A percentile compares a stretch with the other conserved stretches of the same genome.
These are phyloP conservation scores for Ara ararauna DNA, from an alignment of 2,797 vertebrate species.

Conservation along the genomic window DNA sequence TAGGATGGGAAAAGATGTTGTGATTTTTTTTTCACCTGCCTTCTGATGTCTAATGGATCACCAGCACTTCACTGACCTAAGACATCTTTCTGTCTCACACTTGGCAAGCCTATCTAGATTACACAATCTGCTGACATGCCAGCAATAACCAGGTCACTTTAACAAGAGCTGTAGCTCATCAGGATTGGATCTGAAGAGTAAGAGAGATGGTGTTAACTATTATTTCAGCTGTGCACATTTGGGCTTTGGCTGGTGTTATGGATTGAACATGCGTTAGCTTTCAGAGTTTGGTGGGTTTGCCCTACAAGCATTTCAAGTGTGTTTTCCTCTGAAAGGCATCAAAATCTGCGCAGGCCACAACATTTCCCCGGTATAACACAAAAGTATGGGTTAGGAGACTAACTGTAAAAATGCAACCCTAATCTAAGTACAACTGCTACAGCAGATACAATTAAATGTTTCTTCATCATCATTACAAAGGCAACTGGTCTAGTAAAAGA, in stretches of 20 bases:
- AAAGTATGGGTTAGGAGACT: neutral
- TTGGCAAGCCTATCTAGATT: neutral
- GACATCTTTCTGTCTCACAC: neutral
- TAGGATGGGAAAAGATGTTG: neutral
- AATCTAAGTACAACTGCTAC: neutral
- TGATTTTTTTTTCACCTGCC: neutral
- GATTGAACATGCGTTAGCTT: accelerated
- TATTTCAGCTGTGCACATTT: neutral
- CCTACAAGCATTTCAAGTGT: neutral
- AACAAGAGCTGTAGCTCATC: neutral
- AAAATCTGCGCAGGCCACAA: neutral
- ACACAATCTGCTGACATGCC: neutral
- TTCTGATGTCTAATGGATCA: neutral
- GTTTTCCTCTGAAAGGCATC: neutral
- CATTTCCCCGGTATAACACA: neutral
- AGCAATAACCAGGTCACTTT: neutral
- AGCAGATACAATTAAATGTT: neutral
- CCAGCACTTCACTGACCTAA: neutral
- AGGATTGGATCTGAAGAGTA: neutral
- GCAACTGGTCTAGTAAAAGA: neutral
- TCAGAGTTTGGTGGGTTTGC: neutral
- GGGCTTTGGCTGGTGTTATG: neutral
- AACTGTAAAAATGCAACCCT: neutral
- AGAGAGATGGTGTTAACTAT: neutral
- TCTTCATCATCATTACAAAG: neutral